Percentiles rank a stretch among this genome's conserved stretches.
These are phyloP conservation scores for Aradophagus sp. DNA, from an alignment of 1,140 invertebrate species.

Conservation along the genomic window DNA sequence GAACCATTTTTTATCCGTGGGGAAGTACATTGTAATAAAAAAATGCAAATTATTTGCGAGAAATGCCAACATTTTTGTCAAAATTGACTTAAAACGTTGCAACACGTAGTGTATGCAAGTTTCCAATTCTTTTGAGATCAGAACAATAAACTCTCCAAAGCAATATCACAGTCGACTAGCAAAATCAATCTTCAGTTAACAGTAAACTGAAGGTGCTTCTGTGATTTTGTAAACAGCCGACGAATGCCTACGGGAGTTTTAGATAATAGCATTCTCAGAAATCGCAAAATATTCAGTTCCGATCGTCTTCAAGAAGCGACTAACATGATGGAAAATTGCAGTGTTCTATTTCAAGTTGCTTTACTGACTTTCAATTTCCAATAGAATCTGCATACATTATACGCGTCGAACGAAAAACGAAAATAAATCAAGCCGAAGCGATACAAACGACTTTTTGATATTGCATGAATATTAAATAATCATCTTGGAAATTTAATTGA, in stretches of 20 bases:
- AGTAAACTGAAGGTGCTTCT: constrained; percentile 30
- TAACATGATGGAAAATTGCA: constrained; percentile 50
- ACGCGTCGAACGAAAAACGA: constrained; percentile 37
- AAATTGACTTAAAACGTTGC: constrained; percentile 5
- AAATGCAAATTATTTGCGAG: too few relatives aligned
- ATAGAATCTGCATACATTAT: constrained; percentile 39
- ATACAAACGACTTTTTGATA: constrained; percentile 13
- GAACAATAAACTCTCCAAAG: constrained; percentile 30
- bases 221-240: constrained; percentile 41
- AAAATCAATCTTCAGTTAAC: constrained; percentile 39
- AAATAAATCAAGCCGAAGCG: constrained; percentile 22
- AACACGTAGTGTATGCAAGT: constrained; percentile 10
- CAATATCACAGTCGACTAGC: constrained; percentile 46
- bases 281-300: constrained; percentile 45
- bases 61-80: too few relatives aligned
- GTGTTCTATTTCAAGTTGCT: constrained; percentile 40
- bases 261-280: constrained; percentile 46
- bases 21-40: too few relatives aligned
- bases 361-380: constrained; percentile 42
- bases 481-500: not conserved
- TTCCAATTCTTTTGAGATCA: constrained; percentile 14
- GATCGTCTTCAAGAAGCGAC: constrained; percentile 39
- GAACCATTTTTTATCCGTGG: too few relatives aligned
- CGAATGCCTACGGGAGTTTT: constrained; percentile 41
- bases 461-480: not conserved